A percentile compares a stretch with the other conserved stretches of the same genome.
Evolutionary conservation across 2,888 invertebrate species (phyloP).

Genomic region (Omphaloscelis lunosa): DNA sequence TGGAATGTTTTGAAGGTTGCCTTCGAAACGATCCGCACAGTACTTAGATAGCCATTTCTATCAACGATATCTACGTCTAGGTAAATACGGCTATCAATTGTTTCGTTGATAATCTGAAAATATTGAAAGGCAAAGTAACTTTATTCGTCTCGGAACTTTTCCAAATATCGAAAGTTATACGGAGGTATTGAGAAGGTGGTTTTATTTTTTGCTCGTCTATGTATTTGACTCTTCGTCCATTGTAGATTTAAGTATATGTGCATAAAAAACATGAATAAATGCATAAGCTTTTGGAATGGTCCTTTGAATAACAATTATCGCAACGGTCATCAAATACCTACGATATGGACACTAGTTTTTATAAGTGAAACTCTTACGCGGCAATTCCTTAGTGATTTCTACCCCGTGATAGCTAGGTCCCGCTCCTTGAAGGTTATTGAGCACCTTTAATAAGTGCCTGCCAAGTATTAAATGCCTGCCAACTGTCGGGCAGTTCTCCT

Average conservation of each 20-base stretch:
- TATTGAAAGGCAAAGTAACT: neutral
- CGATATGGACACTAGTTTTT: neutral
- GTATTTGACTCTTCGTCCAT: neutral
- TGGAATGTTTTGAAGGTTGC: neutral
- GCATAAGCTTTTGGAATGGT: neutral
- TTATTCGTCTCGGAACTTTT: neutral
- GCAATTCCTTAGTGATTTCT: neutral
- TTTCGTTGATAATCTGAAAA: neutral
- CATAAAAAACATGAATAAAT: conserved; percentile 3
- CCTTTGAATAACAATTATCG: neutral
- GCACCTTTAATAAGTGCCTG: too few relatives aligned
- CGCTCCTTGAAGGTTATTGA: too few relatives aligned
- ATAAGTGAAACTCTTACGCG: neutral
- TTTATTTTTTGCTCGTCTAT: neutral
- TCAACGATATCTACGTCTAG: neutral
- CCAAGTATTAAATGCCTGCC: neutral
- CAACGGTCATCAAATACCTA: neutral
- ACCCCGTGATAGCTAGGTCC: neutral
- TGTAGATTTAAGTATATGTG: neutral
- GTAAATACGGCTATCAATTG: neutral
- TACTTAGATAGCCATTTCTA: neutral
- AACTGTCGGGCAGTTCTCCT: neutral
- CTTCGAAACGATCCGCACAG: neutral
- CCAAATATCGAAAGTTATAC: neutral
- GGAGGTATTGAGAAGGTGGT: too few relatives aligned